These are phyloP conservation scores for Ips typographus DNA, from an alignment of 1,140 invertebrate species.

Conservation along the genomic window DNA sequence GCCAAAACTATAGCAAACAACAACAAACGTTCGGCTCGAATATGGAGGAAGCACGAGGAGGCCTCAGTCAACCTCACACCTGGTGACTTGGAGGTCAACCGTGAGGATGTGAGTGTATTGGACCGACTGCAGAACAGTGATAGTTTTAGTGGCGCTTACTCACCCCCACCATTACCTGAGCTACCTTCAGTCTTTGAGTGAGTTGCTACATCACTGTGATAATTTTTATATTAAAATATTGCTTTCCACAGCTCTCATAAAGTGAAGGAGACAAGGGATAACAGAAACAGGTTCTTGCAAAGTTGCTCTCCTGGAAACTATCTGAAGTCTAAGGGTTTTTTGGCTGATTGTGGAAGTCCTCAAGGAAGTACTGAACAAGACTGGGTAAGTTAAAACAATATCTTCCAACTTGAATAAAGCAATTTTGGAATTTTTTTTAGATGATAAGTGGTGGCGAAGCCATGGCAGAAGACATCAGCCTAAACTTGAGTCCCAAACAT, in stretches of 20 bases:
- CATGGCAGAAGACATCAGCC: conserved; percentile 65
- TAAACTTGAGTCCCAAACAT: conserved; percentile 58
- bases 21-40: conserved; percentile 54
- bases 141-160: conserved; percentile 53
- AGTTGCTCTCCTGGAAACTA: not conserved
- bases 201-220: not conserved
- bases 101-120: conserved; percentile 48
- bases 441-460: conserved; percentile 66
- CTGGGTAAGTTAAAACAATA: conserved; percentile 28
- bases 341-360: conserved; percentile 42
- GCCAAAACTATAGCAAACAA: conserved; percentile 73
- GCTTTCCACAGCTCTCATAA: not conserved
- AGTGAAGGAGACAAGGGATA: not conserved
- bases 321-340: not conserved
- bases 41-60: conserved; percentile 42
- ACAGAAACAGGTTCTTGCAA: not conserved
- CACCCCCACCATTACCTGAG: conserved; percentile 57
- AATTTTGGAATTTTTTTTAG: conserved; percentile 1
- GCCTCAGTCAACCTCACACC: conserved; percentile 41
- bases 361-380: conserved; percentile 55
- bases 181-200: conserved; percentile 48
- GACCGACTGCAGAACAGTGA: conserved; percentile 60
- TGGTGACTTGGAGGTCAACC: not conserved
- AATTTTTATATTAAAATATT: too few relatives aligned
- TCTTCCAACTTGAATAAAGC: not conserved